These are phyloP conservation scores for Tenrec ecaudatus DNA, from an alignment of 2,113 vertebrate species.

Conservation along the genomic window DNA sequence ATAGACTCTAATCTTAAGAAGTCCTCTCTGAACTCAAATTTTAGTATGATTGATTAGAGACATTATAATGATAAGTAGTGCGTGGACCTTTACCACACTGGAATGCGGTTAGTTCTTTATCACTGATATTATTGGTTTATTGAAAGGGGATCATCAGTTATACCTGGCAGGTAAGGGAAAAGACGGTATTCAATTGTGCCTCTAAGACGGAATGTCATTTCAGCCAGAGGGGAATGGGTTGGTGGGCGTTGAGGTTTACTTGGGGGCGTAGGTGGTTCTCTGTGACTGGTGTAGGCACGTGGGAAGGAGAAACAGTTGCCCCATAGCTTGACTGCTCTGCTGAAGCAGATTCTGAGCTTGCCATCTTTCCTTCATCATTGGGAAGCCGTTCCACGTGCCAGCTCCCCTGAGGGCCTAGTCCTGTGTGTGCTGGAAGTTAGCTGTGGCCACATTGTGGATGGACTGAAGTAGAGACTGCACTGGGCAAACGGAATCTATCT, in stretches of 20 bases:
- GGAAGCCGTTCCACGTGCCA: background rate
- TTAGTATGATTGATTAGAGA: background rate
- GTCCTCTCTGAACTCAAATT: background rate
- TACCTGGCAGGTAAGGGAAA: background rate
- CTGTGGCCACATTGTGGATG: background rate
- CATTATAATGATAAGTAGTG: background rate
- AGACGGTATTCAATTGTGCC: background rate
- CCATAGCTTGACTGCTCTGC: no score
- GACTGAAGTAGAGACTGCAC: background rate
- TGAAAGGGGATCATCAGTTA: background rate
- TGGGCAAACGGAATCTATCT: background rate
- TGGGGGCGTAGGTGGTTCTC: background rate
- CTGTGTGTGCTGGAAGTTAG: no score
- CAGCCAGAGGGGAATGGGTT: background rate
- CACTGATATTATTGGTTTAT: background rate
- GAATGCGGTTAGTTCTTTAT: background rate
- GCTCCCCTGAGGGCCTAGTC: no score
- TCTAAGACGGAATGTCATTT: background rate
- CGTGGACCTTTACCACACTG: background rate
- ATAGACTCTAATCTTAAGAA: background rate
- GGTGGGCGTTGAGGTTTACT: background rate
- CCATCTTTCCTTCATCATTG: background rate
- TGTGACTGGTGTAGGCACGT: background rate
- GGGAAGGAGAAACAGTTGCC: background rate
- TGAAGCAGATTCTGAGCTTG: no score